These are phyloP conservation scores for Apomyelois bistriatella DNA, from an alignment of 2,888 invertebrate genomes.

Conservation along the genomic window DNA sequence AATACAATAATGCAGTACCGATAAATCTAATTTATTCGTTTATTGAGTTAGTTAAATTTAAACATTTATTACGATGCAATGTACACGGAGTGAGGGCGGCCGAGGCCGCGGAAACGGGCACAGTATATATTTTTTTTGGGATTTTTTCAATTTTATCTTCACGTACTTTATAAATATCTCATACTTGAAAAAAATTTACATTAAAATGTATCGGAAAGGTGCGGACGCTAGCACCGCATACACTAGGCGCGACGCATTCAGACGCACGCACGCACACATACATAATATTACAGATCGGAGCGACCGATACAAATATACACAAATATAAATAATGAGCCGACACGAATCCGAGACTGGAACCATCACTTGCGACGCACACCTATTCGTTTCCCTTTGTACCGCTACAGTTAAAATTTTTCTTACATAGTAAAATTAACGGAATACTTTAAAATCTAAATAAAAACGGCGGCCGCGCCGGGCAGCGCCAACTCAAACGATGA, in stretches of 20 bases:
- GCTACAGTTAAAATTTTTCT: conserved; percentile 70
- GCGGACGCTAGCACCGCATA: conserved; percentile 49
- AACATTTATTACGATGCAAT: conserved; percentile 65
- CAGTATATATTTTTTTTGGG: conserved; percentile 59
- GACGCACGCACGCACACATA: conserved; percentile 44
- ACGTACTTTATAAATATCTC: conserved; percentile 78
- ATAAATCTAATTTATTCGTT: conserved; percentile 77
- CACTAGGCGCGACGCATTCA: conserved; percentile 37
- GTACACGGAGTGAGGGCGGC: conserved; percentile 43
- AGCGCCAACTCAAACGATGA: conserved; percentile 72
- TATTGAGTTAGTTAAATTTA: conserved; percentile 70
- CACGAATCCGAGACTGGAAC: conserved; percentile 52
- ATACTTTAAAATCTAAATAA: conserved; percentile 78
- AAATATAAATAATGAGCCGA: conserved; percentile 60
- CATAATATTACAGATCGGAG: conserved; percentile 24
- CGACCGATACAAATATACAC: conserved; percentile 45
- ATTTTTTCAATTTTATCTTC: conserved; percentile 67
- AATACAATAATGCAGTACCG: conserved; percentile 70
- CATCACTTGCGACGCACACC: conserved; percentile 72
- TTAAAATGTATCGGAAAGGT: conserved; percentile 69
- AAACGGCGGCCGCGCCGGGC: conserved; percentile 43
- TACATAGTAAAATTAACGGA: conserved; percentile 78
- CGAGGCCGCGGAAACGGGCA: conserved; percentile 38
- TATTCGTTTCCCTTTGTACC: conserved; percentile 70
- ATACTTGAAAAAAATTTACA: conserved; percentile 78